Percentiles rank a stretch among this genome's conserved stretches.
phyloP scores from a whole-genome alignment of 2,888 invertebrate species.

The Tanaodytes sp. region DNA sequence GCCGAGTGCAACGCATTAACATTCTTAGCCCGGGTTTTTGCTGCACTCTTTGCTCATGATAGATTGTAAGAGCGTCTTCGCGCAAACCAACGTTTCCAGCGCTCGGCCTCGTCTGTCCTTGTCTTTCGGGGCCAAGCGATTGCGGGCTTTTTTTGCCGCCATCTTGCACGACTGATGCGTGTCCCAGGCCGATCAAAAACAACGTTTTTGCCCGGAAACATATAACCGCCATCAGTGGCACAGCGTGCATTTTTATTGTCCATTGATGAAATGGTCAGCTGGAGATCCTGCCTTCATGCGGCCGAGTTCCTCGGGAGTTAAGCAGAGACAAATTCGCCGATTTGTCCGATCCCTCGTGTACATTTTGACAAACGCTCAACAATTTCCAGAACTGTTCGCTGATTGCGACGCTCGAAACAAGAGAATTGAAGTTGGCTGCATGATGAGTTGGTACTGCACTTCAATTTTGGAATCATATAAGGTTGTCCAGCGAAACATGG shows the following conservation, averaged over 20 bases:
- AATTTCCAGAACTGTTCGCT: conserved; percentile 25
- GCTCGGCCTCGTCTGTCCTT: conserved; percentile 11
- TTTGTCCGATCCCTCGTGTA: conserved; percentile 38
- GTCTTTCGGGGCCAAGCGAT: conserved; percentile 16
- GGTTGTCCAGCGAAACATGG: too few species aligned
- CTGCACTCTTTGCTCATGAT: conserved; percentile 58
- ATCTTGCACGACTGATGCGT: conserved; percentile 45
- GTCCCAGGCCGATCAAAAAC: conserved; percentile 48
- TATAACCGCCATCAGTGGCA: conserved; percentile 45
- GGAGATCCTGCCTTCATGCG: conserved; percentile 34
- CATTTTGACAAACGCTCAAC: conserved; percentile 29
- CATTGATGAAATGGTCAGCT: conserved; percentile 52
- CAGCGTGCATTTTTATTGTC: conserved; percentile 53
- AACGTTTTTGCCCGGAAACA: conserved; percentile 46
- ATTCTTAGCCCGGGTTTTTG: conserved; percentile 67
- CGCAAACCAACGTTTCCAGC: conserved; percentile 33
- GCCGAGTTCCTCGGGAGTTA: conserved; percentile 8
- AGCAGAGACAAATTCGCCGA: conserved; percentile 49
- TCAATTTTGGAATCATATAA: too few species aligned
- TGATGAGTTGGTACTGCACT: too few species aligned
- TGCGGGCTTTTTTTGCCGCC: conserved; percentile 33
- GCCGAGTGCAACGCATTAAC: conserved; percentile 67
- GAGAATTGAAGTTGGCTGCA: too few species aligned
- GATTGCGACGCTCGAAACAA: background rate
- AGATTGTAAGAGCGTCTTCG: conserved; percentile 64